These are phyloP conservation scores for Ginglymostoma cirratum DNA, from an alignment of 2,113 vertebrate genomes.

Conservation along the genomic window DNA sequence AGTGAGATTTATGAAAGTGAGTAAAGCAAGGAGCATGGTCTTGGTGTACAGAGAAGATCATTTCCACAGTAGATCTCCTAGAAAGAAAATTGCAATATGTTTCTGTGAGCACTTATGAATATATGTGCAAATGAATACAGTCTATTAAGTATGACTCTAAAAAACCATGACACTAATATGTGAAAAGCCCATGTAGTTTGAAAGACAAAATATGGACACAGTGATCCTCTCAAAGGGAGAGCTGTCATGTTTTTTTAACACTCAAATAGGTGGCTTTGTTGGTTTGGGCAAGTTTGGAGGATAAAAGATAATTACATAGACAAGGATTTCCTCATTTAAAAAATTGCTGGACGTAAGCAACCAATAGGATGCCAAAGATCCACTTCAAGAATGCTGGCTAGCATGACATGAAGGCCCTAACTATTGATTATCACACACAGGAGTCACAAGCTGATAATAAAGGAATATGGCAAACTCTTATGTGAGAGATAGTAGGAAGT, in stretches of 20 bases:
- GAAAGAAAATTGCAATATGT: too few species aligned
- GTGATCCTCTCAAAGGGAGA: not conserved
- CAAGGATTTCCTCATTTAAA: not conserved
- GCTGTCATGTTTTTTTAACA: not conserved
- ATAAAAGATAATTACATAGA: not conserved
- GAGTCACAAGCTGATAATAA: not conserved
- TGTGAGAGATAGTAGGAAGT: too few species aligned
- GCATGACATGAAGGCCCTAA: too few species aligned
- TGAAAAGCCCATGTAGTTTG: not conserved
- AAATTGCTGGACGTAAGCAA: not conserved
- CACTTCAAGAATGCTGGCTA: not conserved
- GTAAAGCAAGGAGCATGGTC: too few species aligned
- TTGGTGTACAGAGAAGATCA: too few species aligned
- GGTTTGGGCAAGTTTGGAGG: not conserved
- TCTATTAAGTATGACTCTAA: not conserved
- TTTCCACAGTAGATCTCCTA: too few species aligned
- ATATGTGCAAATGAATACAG: not conserved
- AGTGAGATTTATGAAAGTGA: too few species aligned
- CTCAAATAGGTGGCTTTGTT: not conserved
- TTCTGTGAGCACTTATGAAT: not conserved
- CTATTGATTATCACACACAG: not conserved
- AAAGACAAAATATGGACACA: not conserved
- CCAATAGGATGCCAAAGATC: not conserved
- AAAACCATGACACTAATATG: not conserved
- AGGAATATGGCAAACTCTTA: not conserved